Evolutionary conservation across 2,797 vertebrate species (phyloP).

Genomic region (Poecile montanus): DNA sequence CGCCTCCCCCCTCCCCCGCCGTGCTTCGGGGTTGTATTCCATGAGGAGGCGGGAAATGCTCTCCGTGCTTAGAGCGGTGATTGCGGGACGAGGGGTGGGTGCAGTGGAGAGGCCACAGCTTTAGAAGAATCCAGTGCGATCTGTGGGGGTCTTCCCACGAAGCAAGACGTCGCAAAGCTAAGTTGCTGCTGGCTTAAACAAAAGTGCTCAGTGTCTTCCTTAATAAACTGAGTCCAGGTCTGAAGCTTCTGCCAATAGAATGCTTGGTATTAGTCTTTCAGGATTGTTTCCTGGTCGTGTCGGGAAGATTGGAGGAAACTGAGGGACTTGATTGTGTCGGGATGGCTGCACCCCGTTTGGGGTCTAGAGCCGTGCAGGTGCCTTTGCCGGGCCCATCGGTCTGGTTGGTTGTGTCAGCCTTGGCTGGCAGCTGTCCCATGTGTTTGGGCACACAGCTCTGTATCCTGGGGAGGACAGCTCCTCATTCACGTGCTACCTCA

Average conservation of each 20-base stretch:
- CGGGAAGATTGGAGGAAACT: too few species aligned
- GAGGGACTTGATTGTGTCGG: neutral
- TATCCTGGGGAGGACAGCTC: neutral
- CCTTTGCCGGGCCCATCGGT: neutral
- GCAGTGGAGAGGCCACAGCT: neutral
- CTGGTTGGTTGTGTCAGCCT: neutral
- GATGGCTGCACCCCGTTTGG: accelerated
- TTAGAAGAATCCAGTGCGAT: neutral
- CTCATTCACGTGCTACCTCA: neutral
- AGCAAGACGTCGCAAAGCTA: neutral
- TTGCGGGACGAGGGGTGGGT: neutral
- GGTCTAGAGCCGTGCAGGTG: accelerated
- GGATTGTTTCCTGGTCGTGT: neutral
- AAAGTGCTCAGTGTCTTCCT: neutral
- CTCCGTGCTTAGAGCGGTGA: neutral
- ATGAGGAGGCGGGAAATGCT: constrained; percentile 19
- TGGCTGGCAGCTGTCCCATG: neutral
- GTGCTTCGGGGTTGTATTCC: neutral
- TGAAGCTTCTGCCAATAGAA: neutral
- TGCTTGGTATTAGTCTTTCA: neutral
- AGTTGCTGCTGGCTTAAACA: neutral
- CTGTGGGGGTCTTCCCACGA: neutral
- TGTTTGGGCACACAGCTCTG: neutral
- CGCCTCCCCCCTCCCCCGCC: too few species aligned
- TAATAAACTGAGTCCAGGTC: neutral